These are phyloP conservation scores for Nomada goodeniana DNA, from an alignment of 2,888 invertebrate species.

Conservation along the genomic window DNA sequence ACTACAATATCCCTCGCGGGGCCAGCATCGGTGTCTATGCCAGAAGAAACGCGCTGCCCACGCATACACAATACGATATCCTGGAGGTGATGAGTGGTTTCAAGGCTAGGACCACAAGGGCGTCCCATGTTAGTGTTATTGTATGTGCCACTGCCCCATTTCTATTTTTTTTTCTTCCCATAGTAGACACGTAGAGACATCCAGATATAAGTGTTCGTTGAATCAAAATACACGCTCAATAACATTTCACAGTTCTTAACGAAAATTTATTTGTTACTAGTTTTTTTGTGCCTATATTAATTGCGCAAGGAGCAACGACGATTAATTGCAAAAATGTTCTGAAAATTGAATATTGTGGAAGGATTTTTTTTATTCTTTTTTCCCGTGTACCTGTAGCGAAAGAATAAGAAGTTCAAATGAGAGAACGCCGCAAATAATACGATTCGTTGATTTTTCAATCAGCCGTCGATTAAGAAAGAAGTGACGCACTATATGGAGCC, in stretches of 20 bases:
- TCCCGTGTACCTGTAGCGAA: constrained; percentile 4
- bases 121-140: constrained; percentile 92
- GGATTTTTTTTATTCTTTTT: constrained; percentile 38
- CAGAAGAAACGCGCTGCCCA: constrained; percentile 96
- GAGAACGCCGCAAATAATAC: background rate
- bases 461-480: constrained; percentile 95
- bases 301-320: background rate
- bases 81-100: constrained; percentile 96
- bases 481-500: constrained; percentile 98
- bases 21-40: constrained; percentile 98
- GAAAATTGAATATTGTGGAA: background rate
- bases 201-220: background rate
- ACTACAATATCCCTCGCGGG: constrained; percentile 96
- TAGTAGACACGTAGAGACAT: background rate
- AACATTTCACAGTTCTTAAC: background rate
- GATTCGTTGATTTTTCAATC: constrained; percentile 60
- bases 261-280: constrained; percentile 1
- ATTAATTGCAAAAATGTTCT: background rate
- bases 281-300: background rate
- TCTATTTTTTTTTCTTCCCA: constrained; percentile 47
- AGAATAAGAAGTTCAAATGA: background rate
- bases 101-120: constrained; percentile 93
- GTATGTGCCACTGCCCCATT: constrained; percentile 74
- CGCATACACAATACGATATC: constrained; percentile 98
- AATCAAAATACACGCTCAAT: too few species aligned